A percentile compares a stretch with the other conserved stretches of the same genome.
phyloP scores from a whole-genome alignment of 2,113 vertebrate species.

The Sterrhoptilus dennistouni region DNA sequence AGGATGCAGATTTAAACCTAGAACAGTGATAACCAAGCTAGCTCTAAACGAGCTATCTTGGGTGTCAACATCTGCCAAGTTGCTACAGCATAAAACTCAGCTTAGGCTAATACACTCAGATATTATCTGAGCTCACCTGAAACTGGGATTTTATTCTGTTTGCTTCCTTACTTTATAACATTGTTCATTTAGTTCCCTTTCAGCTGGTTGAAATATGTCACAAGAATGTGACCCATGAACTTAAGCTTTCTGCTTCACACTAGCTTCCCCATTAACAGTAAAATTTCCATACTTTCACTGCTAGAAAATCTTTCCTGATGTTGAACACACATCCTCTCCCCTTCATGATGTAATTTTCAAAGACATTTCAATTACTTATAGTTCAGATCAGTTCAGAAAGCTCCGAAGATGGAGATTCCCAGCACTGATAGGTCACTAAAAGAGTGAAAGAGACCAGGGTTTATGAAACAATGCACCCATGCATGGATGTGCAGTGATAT shows the following conservation, averaged over 20 bases:
- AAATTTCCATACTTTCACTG: not conserved
- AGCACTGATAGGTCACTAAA: not conserved
- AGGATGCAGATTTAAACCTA: not conserved
- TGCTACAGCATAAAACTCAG: not conserved
- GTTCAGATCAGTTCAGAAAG: not conserved
- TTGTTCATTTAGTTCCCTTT: not conserved
- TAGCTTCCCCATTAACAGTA: not conserved
- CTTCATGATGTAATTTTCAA: not conserved
- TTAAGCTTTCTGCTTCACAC: not conserved
- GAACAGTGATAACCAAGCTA: not conserved
- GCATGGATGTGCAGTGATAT: conserved; percentile 7
- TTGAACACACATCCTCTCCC: not conserved
- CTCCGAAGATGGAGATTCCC: not conserved
- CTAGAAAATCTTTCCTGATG: not conserved
- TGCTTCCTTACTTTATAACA: not conserved
- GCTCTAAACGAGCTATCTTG: not conserved
- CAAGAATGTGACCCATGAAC: not conserved
- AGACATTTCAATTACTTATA: not conserved
- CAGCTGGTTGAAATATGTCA: not conserved
- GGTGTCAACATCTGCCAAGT: not conserved
- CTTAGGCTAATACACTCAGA: not conserved
- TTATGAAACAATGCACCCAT: not conserved
- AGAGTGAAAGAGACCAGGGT: not conserved
- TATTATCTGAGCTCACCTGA: not conserved
- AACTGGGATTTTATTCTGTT: not conserved